Percentiles rank a stretch among this genome's conserved stretches.
phyloP scores from a whole-genome alignment of 2,888 invertebrate species.

The Clistopyga incitator region DNA sequence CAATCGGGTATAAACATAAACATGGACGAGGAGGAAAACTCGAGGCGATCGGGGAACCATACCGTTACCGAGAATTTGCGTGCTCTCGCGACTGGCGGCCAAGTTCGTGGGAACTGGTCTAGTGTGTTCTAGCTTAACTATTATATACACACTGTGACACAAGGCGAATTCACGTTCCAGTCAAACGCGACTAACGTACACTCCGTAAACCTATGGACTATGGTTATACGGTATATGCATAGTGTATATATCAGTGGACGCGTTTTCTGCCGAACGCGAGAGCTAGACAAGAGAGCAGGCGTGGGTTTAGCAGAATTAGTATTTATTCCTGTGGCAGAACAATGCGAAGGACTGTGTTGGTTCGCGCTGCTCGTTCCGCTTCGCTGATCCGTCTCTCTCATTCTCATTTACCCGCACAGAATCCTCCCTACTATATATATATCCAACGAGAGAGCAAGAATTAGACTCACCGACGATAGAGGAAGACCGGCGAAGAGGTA shows the following conservation, averaged over 20 bases:
- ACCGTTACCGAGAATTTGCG: conserved; percentile 79
- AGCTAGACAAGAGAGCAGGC: conserved; percentile 53
- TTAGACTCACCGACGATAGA: conserved; percentile 8
- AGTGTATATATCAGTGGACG: conserved; percentile 40
- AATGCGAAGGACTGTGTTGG: conserved; percentile 81
- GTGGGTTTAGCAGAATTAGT: conserved; percentile 81
- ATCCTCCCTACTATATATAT: conserved; percentile 47
- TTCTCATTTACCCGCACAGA: conserved; percentile 62
- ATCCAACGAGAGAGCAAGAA: conserved; percentile 50
- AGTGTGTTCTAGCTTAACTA: conserved; percentile 73
- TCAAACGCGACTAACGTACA: not conserved
- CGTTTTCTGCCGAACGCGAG: conserved; percentile 41
- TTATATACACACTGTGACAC: conserved; percentile 9
- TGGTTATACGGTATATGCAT: conserved; percentile 5
- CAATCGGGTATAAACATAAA: conserved; percentile 29
- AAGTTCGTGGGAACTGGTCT: conserved; percentile 83
- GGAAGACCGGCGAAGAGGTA: conserved; percentile 33
- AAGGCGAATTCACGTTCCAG: not conserved
- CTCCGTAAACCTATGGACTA: not conserved
- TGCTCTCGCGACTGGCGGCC: conserved; percentile 67
- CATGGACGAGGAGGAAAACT: conserved; percentile 5
- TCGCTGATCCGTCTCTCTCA: conserved; percentile 74
- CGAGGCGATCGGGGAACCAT: conserved; percentile 66
- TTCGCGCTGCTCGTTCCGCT: conserved; percentile 77
- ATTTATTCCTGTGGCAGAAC: conserved; percentile 80